Evolutionary conservation across 2,797 vertebrate species (phyloP).

Genomic region (Luscinia megarhynchos): DNA sequence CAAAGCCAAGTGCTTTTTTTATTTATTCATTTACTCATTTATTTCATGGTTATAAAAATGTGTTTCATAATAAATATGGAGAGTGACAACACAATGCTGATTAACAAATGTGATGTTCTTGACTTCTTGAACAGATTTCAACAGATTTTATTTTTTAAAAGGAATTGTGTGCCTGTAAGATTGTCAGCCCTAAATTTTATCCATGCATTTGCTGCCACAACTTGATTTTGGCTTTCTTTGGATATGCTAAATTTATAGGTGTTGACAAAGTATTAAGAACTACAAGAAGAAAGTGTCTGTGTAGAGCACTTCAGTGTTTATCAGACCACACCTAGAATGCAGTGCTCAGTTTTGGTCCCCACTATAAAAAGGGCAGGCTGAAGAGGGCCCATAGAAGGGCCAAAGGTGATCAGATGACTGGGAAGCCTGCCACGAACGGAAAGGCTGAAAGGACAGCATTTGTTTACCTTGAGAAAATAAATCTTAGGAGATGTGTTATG

Average conservation of each 20-base stretch:
- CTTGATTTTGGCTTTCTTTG: conserved; percentile 26
- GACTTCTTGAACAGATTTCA: conserved; percentile 35
- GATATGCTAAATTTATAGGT: conserved; percentile 40
- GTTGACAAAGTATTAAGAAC: conserved; percentile 39
- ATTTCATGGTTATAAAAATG: conserved; percentile 53
- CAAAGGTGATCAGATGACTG: background rate
- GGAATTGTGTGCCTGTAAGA: background rate
- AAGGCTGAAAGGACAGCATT: background rate
- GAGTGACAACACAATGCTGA: conserved; percentile 48
- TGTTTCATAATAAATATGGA: conserved; percentile 61
- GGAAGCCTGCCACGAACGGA: background rate
- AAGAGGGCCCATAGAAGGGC: background rate
- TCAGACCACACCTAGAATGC: background rate
- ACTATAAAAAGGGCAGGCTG: background rate
- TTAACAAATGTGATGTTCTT: conserved; percentile 12
- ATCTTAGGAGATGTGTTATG: background rate
- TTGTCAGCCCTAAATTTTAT: conserved; percentile 29
- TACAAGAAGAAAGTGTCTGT: background rate
- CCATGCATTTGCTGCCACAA: conserved; percentile 20
- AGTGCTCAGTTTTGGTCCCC: background rate
- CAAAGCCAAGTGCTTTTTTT: conserved; percentile 7
- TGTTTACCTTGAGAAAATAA: background rate
- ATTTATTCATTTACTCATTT: conserved; percentile 56
- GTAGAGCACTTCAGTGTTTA: background rate
- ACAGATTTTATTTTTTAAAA: conserved; percentile 29